Percentiles rank a stretch among this genome's conserved stretches.
phyloP scores from a whole-genome alignment of 2,888 invertebrate genomes.

The Notodonta dromedarius region DNA sequence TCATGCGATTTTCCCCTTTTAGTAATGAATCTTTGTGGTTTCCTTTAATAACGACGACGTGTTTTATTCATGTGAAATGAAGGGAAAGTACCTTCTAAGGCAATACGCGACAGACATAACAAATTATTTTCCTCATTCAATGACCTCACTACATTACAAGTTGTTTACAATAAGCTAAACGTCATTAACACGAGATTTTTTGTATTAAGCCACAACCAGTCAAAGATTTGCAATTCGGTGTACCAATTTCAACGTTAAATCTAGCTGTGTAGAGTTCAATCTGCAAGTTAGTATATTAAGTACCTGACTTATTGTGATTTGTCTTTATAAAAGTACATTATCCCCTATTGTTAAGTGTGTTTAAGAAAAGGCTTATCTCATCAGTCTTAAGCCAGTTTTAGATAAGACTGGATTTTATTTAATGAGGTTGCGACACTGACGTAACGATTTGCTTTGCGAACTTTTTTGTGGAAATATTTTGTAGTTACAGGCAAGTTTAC shows the following conservation, averaged over 20 bases:
- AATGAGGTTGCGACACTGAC: not conserved
- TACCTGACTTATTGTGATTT: not conserved
- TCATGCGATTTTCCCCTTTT: not conserved
- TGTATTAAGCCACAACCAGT: not conserved
- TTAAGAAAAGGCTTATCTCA: conserved; percentile 13
- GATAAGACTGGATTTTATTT: conserved; percentile 3
- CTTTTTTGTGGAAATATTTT: too few species aligned
- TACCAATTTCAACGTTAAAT: not conserved
- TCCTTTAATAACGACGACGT: too few species aligned
- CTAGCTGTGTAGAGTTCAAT: not conserved
- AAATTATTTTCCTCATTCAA: not conserved
- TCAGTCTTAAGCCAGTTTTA: not conserved
- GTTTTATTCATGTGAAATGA: not conserved
- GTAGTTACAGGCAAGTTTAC: too few species aligned
- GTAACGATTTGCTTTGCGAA: not conserved
- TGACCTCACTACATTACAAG: not conserved
- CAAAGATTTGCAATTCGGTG: not conserved
- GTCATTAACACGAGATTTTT: not conserved
- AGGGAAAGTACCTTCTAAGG: not conserved
- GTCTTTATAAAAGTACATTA: not conserved
- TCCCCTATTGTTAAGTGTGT: conserved; percentile 11
- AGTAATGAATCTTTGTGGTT: not conserved
- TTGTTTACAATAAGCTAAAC: not conserved
- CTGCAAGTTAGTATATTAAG: not conserved
- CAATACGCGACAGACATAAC: not conserved